These are phyloP conservation scores for Ochropleura plecta DNA, from an alignment of 2,888 invertebrate species.

Conservation along the genomic window DNA sequence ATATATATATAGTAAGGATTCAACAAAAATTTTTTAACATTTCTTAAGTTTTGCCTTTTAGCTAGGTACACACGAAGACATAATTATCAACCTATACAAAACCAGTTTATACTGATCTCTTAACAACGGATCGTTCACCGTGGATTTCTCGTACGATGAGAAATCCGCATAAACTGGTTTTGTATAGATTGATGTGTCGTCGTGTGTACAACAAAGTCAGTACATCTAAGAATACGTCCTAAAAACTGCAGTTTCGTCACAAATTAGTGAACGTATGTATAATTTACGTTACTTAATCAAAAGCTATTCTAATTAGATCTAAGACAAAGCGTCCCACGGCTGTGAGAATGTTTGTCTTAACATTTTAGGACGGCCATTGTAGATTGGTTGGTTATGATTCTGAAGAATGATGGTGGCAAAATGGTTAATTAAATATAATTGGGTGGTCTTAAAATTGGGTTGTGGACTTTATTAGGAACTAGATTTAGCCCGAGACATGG, in stretches of 20 bases:
- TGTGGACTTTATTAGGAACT: slow-evolving; percentile 7
- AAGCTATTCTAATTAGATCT: slow-evolving; percentile 54
- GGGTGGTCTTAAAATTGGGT: slow-evolving; percentile 9
- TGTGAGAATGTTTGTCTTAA: slow-evolving; percentile 56
- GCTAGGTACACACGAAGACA: too few species aligned
- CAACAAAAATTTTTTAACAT: too few species aligned
- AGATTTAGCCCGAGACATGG: background rate
- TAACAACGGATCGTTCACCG: too few species aligned
- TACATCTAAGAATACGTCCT: background rate
- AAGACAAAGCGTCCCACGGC: slow-evolving; percentile 60
- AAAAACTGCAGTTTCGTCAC: slow-evolving; percentile 43
- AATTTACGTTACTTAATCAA: slow-evolving; percentile 54
- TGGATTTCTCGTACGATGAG: too few species aligned
- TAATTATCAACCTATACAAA: too few species aligned
- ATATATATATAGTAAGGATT: too few species aligned
- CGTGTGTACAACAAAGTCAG: background rate
- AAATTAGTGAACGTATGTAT: slow-evolving; percentile 34
- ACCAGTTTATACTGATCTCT: too few species aligned
- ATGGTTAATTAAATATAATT: slow-evolving; percentile 40
- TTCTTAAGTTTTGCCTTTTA: too few species aligned
- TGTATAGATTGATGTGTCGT: too few species aligned
- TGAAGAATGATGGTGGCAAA: slow-evolving; percentile 26
- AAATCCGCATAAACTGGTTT: too few species aligned
- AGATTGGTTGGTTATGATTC: slow-evolving; percentile 50
- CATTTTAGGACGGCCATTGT: slow-evolving; percentile 56